Conservation (phyloP, 2,888 invertebrate genomes). For the Hylaea fasciaria region DNA sequence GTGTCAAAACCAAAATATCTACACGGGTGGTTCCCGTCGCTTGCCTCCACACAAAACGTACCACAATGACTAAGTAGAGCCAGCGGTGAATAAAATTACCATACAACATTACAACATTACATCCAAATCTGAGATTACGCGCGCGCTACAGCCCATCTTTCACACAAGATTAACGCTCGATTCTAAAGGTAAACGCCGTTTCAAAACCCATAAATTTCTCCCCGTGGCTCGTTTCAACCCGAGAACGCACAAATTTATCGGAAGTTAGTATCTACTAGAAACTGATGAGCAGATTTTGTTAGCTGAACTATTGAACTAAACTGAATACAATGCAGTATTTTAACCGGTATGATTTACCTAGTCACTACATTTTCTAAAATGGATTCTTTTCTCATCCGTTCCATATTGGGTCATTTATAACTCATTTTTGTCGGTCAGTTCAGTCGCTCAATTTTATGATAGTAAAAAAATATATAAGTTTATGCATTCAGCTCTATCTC, state of each 20-base stretch:
- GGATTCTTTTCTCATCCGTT: not conserved
- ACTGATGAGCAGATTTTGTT: slow-evolving; percentile 24
- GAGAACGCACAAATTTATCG: slow-evolving; percentile 80
- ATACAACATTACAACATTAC: slow-evolving; percentile 37
- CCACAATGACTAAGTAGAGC: slow-evolving; percentile 1
- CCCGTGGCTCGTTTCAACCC: slow-evolving; percentile 73
- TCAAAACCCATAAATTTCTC: slow-evolving; percentile 78
- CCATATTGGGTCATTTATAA: no score
- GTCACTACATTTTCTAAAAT: not conserved
- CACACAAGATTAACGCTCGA: slow-evolving; percentile 82
- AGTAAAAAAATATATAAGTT: no score
- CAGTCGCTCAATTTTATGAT: no score
- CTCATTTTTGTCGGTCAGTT: no score
- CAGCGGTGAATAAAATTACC: slow-evolving; percentile 25
- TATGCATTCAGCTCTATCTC: no score
- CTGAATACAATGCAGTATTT: slow-evolving; percentile 2
- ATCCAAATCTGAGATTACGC: slow-evolving; percentile 55
- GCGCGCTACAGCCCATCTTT: slow-evolving; percentile 68
- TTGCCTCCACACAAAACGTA: not conserved
- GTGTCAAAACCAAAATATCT: no score
- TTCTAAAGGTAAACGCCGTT: slow-evolving; percentile 79
- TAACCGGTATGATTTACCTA: not conserved
- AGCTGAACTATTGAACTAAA: slow-evolving; percentile 1
- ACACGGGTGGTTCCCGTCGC: no score
- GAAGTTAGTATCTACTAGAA: slow-evolving; percentile 72